phyloP scores from a whole-genome alignment of 2,797 vertebrate genomes.

The Tokudaia muenninki region DNA sequence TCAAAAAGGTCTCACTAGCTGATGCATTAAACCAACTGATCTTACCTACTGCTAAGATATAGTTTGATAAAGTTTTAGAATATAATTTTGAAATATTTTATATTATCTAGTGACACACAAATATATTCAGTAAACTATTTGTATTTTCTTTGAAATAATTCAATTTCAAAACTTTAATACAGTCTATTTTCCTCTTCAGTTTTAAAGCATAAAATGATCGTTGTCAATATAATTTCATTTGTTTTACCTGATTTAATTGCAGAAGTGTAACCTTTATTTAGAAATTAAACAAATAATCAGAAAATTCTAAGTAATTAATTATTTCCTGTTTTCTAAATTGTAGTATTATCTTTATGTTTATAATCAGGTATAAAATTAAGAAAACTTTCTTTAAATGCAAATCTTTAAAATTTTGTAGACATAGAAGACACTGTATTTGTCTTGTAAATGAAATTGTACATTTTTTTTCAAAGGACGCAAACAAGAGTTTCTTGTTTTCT shows the following conservation, averaged over 20 bases:
- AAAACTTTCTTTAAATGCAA: background rate
- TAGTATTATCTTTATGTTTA: background rate
- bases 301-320: background rate
- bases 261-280: background rate
- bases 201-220: background rate
- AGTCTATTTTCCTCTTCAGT: background rate
- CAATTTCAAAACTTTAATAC: background rate
- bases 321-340: background rate
- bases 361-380: background rate
- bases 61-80: background rate
- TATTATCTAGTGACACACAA: background rate
- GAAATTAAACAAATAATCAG: background rate
- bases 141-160: background rate
- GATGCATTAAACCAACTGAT: background rate
- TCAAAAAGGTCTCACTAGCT: background rate
- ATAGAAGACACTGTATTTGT: background rate
- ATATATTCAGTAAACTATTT: background rate
- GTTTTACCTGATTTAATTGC: background rate
- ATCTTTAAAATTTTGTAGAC: background rate
- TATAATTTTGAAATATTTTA: background rate
- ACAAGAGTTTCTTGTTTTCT: background rate
- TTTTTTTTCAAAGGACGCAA: background rate
- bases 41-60: background rate
- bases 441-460: background rate
- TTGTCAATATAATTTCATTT: slow-evolving; percentile 1